A percentile compares a stretch with the other conserved stretches of the same genome.
Conservation (phyloP, 92 coral and sea anemone species). For the Epizoanthus ramosus region DNA sequence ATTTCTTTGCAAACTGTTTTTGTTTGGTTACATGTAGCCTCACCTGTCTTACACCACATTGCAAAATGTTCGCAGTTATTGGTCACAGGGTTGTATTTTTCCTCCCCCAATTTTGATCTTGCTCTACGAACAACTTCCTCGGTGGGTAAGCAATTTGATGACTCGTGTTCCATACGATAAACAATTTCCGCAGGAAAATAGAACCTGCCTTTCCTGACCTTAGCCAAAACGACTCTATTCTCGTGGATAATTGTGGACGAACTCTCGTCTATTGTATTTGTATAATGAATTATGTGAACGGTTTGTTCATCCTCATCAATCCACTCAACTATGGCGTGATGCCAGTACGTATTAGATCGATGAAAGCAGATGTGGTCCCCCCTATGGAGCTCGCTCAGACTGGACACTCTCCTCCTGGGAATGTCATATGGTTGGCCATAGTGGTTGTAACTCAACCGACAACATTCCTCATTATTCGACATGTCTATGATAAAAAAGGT, state of each 20-base stretch:
- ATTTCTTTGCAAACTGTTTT: neutral
- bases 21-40: neutral
- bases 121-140: conserved; percentile 17
- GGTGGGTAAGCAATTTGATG: neutral
- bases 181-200: neutral
- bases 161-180: conserved; percentile 14
- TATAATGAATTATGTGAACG: conserved; percentile 13
- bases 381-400: neutral
- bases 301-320: conserved; percentile 10
- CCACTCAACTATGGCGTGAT: conserved; percentile 22
- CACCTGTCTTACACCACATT: conserved; percentile 47
- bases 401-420: neutral
- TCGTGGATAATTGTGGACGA: neutral
- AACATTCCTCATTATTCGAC: neutral
- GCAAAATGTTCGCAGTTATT: conserved; percentile 55
- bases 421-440: conserved; percentile 16
- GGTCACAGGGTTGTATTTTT: neutral
- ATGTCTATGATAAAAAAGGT: neutral
- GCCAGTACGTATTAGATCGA: conserved; percentile 25
- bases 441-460: neutral
- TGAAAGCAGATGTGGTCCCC: conserved; percentile 25
- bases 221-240: neutral
- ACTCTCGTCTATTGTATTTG: neutral
- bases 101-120: conserved; percentile 31
- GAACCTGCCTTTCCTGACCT: neutral